Conservation (phyloP, 2,888 invertebrate genomes). For the Alsophila aescularia region DNA sequence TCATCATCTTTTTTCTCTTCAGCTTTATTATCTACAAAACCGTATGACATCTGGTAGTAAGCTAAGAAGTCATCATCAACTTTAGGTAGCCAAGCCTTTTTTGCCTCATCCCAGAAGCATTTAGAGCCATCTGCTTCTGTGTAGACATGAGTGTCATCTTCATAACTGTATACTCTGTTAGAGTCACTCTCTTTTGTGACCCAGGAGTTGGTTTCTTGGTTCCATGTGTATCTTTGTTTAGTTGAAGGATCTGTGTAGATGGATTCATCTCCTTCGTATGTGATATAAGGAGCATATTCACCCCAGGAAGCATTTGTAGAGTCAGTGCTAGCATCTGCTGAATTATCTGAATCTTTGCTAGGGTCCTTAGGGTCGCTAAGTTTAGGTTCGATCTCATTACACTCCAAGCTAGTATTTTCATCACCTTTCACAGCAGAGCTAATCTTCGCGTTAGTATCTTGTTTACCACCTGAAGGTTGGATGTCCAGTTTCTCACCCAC, state of each 20-base stretch:
- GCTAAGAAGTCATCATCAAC: slow-evolving; percentile 98
- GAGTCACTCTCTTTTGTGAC: slow-evolving; percentile 65
- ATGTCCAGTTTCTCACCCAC: slow-evolving; percentile 8
- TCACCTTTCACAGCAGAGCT: neutral
- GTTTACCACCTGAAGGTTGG: neutral
- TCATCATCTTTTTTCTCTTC: slow-evolving; percentile 56
- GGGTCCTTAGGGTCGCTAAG: neutral
- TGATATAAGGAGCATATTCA: slow-evolving; percentile 85
- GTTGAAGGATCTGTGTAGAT: slow-evolving; percentile 90
- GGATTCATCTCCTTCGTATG: slow-evolving; percentile 88
- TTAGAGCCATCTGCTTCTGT: slow-evolving; percentile 94
- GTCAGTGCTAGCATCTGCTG: slow-evolving; percentile 18
- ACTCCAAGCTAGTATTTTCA: neutral
- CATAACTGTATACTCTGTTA: slow-evolving; percentile 86
- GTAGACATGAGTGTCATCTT: slow-evolving; percentile 91
- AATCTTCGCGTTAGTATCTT: slow-evolving; percentile 2
- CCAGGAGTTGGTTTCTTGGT: slow-evolving; percentile 80
- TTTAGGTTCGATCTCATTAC: slow-evolving; percentile 2
- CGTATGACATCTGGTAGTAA: slow-evolving; percentile 97
- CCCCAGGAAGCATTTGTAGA: slow-evolving; percentile 55
- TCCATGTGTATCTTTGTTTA: slow-evolving; percentile 88
- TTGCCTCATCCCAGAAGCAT: slow-evolving; percentile 95
- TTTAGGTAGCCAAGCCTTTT: slow-evolving; percentile 98
- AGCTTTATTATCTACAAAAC: slow-evolving; percentile 88
- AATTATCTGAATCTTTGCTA: slow-evolving; percentile 7